Evolutionary conservation across 1,140 invertebrate species (phyloP).

Genomic region (Sesamia nonagrioides): DNA sequence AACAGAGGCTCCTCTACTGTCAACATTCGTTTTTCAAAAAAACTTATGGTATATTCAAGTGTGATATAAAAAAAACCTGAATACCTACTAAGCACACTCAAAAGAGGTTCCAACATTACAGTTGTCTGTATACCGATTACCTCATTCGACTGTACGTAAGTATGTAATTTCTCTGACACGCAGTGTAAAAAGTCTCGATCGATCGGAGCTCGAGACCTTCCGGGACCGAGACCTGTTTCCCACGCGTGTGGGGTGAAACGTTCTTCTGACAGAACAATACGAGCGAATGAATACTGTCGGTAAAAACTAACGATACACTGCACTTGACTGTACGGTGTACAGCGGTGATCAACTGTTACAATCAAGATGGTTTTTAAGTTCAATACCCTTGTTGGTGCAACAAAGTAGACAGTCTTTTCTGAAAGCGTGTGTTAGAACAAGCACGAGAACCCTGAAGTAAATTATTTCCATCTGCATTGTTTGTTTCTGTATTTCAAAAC

Average conservation of each 20-base stretch:
- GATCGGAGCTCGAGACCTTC: slow-evolving; percentile 57
- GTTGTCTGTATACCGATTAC: background rate
- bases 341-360: slow-evolving; percentile 32
- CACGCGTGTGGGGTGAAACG: slow-evolving; percentile 60
- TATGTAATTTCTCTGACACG: slow-evolving; percentile 47
- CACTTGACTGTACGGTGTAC: slow-evolving; percentile 23
- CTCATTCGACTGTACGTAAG: background rate
- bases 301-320: slow-evolving; percentile 54
- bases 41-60: too few species aligned
- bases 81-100: too few species aligned
- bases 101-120: too few species aligned
- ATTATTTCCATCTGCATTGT: too few species aligned
- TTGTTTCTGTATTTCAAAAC: too few species aligned
- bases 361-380: background rate
- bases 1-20: too few species aligned
- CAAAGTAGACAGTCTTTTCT: too few species aligned
- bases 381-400: too few species aligned
- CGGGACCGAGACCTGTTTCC: slow-evolving; percentile 66
- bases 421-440: too few species aligned
- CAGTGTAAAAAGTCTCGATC: slow-evolving; percentile 53
- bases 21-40: too few species aligned
- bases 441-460: too few species aligned
- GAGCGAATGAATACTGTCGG: slow-evolving; percentile 54
- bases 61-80: too few species aligned
- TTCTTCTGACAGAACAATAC: slow-evolving; percentile 69